These are phyloP conservation scores for Amia ocellicauda DNA, from an alignment of 2,113 vertebrate species.

Conservation along the genomic window DNA sequence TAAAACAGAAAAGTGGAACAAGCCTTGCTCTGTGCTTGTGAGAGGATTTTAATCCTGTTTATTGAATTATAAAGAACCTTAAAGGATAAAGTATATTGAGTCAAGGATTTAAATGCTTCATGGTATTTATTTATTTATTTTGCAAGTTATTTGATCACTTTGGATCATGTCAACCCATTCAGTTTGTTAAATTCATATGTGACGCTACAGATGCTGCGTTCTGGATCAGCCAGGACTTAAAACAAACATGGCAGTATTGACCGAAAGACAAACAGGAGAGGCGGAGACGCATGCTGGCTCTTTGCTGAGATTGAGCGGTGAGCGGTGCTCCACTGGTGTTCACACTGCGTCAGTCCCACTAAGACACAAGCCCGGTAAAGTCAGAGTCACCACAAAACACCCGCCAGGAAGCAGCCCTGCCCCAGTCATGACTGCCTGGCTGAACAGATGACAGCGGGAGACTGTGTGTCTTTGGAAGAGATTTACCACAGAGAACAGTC, in stretches of 20 bases:
- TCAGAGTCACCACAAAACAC: too few species aligned
- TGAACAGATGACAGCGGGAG: too few species aligned
- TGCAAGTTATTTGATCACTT: slow-evolving; percentile 64
- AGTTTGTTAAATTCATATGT: slow-evolving; percentile 43
- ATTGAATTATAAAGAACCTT: slow-evolving; percentile 85
- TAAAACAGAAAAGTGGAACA: slow-evolving; percentile 62
- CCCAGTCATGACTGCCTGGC: too few species aligned
- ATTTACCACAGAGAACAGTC: too few species aligned
- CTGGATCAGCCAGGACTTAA: slow-evolving; percentile 29
- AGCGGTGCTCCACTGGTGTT: too few species aligned
- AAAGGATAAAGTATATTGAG: slow-evolving; percentile 77
- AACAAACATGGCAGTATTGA: slow-evolving; percentile 27
- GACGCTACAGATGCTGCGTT: slow-evolving; percentile 36
- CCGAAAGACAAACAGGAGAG: too few species aligned
- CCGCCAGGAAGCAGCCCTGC: too few species aligned
- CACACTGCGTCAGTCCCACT: too few species aligned
- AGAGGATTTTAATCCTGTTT: slow-evolving; percentile 75
- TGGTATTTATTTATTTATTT: slow-evolving; percentile 65
- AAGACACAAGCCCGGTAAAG: background rate
- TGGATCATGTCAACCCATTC: slow-evolving; percentile 62
- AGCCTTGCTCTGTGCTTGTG: slow-evolving; percentile 49
- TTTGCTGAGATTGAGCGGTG: too few species aligned
- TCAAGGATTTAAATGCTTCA: slow-evolving; percentile 69
- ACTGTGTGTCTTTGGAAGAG: too few species aligned
- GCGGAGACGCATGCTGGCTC: too few species aligned